A percentile compares a stretch with the other conserved stretches of the same genome.
Evolutionary conservation across 2,888 invertebrate genomes (phyloP).

Genomic region (Meteorus colon): DNA sequence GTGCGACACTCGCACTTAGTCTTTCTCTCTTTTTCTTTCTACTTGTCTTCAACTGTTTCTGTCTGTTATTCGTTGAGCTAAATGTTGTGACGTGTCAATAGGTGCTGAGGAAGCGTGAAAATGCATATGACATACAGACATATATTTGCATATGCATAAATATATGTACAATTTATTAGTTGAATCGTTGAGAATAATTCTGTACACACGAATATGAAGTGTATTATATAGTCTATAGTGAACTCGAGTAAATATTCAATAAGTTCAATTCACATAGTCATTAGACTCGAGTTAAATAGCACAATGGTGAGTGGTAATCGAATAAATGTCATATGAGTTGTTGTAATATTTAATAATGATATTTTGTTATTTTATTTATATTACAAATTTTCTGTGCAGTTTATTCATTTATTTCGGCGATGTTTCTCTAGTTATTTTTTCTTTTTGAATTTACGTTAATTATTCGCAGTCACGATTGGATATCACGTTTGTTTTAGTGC

Average conservation of each 20-base stretch:
- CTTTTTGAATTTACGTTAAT: neutral
- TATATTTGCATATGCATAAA: neutral
- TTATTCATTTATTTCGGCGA: neutral
- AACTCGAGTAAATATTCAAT: slow-evolving; percentile 21
- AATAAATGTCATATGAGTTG: neutral
- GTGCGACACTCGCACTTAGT: slow-evolving; percentile 49
- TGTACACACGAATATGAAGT: neutral
- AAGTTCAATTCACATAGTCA: slow-evolving; percentile 6
- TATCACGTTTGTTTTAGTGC: neutral
- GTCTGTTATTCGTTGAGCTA: neutral
- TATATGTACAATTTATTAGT: neutral
- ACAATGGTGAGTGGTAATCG: neutral
- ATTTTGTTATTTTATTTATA: neutral
- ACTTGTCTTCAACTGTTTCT: neutral
- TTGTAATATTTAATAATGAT: neutral
- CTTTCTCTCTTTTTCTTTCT: neutral
- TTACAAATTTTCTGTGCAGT: neutral
- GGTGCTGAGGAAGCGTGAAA: slow-evolving; percentile 22
- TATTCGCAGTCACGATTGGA: neutral
- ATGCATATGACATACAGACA: slow-evolving; percentile 18
- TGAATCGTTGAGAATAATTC: neutral
- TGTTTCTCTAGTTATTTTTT: neutral
- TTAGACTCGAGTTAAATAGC: neutral
- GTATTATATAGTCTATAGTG: neutral
- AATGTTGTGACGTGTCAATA: slow-evolving; percentile 18